These are phyloP conservation scores for Pterostichus niger DNA, from an alignment of 2,888 invertebrate genomes.

Conservation along the genomic window DNA sequence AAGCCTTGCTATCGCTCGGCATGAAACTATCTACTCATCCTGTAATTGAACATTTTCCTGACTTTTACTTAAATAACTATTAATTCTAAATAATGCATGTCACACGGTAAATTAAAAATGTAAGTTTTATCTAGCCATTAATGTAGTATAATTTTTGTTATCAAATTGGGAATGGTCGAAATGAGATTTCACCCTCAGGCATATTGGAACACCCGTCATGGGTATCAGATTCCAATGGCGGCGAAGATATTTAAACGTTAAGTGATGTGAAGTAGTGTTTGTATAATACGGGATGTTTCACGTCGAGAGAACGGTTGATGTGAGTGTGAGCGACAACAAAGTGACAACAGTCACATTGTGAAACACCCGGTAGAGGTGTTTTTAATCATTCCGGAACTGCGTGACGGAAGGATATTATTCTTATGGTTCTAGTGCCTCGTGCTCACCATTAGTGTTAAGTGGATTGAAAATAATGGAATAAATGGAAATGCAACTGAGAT, in stretches of 20 bases:
- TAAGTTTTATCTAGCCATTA: no score
- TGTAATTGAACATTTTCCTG: no score
- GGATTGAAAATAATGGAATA: constrained; percentile 19
- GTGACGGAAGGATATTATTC: constrained; percentile 37
- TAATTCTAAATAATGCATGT: no score
- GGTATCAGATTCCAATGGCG: constrained; percentile 44
- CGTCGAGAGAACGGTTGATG: constrained; percentile 3
- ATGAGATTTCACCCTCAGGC: background rate
- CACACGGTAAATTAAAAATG: no score
- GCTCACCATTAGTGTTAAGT: constrained; percentile 39
- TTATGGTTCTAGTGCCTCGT: background rate
- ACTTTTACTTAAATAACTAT: no score
- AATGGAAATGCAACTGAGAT: no score
- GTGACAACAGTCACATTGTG: constrained; percentile 17
- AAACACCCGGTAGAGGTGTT: constrained; percentile 50
- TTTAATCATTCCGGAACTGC: constrained; percentile 46
- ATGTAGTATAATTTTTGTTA: no score
- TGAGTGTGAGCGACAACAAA: constrained; percentile 26
- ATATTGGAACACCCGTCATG: constrained; percentile 5
- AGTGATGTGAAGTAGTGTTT: constrained; percentile 49
- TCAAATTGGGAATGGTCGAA: background rate
- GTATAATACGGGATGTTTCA: constrained; percentile 44
- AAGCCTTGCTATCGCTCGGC: no score
- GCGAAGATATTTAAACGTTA: constrained; percentile 31
- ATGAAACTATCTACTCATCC: no score